Base-by-base conservation (phyloP, 2,888 invertebrate genomes). In the Drosophila paranaensis region DNA sequence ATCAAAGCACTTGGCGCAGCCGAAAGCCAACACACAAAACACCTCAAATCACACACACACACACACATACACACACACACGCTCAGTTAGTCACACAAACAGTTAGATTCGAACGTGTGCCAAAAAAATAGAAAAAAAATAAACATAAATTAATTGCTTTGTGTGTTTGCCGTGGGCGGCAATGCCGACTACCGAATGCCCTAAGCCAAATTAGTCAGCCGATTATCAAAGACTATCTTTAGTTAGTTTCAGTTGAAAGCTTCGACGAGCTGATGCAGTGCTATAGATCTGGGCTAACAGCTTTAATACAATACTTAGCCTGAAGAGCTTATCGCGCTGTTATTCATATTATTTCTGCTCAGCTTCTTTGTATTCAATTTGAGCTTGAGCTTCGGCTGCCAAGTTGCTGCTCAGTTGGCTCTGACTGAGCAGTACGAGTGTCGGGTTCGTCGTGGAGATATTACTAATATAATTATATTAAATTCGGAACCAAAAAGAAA, bases 101-200 rank as follows among this genome's bases (percentile, higher is more conserved):
- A 56, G 74, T 67, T 60, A 30, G 46, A 53, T 69, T 46, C 60
- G 60, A 77, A 71, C 77, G 81, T 88, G 88, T 77, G 88, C 74
- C 88, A 82, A 88, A 85, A 87, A 43, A n/a, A n/a, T n/a, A n/a
- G n/a, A n/a, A n/a, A 42, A 42, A 43, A 30, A 48, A 82, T 64
- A 80, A 70, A 80, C 81, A 83, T 88, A 82, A 86, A 86, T 82
- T 78, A 83, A 76, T 71, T 68, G 74, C 61, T 72, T 67, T 65
- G 48, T 62, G 55, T 46, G 50, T 10, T 16, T 9, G 3, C 5
- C 45, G 58, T 57, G 61, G 64, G 61, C 57, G 65, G 42, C n/a
- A 55, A 64, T 25, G 5, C 9, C 58, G 77, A 77, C 79, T 71
- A 37, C 43, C 35, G 58, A 20, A 79, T 71, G 61, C 77, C 20